Evolutionary conservation across 2,113 vertebrate species (phyloP), one percentile per base, ranked within the genome.

Genomic region (Daubentonia madagascariensis): DNA sequence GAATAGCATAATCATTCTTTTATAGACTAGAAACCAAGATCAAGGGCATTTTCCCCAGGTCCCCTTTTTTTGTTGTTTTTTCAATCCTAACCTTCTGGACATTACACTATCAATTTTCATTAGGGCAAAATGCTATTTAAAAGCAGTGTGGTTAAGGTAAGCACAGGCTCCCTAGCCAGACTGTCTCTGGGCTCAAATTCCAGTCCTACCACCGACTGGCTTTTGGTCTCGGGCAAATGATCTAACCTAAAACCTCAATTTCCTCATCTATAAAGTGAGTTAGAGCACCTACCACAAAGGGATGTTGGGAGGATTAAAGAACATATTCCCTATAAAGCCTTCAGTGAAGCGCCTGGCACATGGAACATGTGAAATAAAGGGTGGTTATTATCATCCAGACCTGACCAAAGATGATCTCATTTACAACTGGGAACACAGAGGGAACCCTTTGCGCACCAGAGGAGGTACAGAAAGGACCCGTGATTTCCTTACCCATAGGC

Each of bases 151-250:
- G 90, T 80, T 70, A 79, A 7, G 5, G 28, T 59, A 90, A 83
- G 67, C 78, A 43, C 80, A 52, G 70, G 59, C 57, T 45, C 45
- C 67, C 67, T 12, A 16, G 37, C 52, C 40, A 86, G 88, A 78
- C 68, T 40, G 67, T 97, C 93, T 96, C 94, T 89, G 63, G 88
- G 85, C 68, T 96, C 80, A 87, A 75, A 85, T 76, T 63, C 75
- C 63, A 68, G 22, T 40, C 72, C 73, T 57, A 48, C 57, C 40
- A 52, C 22, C 8, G 37, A 59, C 73, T 50, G 50, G 81, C 73
- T 91, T 25, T 40, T 3, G 20, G 35, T 84, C 40, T 50, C 48
- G 23, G 65, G 48, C 70, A 50, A 61, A 61, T 48, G 87, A 75
- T 54, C 61, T 67, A 28, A 78, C 18, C 50, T 91, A 57, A 84